These are phyloP conservation scores for Drosophila parvula DNA, from an alignment of 1,140 invertebrate species.

Conservation along the genomic window DNA sequence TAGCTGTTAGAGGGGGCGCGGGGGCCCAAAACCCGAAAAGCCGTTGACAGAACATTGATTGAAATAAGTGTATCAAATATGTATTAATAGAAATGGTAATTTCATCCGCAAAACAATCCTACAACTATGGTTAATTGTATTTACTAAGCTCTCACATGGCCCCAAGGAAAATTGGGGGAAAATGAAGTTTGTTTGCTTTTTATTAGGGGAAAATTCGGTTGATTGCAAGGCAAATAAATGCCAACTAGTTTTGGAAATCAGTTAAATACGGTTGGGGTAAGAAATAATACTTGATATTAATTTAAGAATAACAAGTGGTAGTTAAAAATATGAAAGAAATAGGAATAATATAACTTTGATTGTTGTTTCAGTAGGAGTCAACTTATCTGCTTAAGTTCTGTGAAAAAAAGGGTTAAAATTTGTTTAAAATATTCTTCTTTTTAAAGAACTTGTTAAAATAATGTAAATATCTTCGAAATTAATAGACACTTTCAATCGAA, in stretches of 20 bases:
- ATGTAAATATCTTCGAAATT: no score
- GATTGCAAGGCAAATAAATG: constrained; percentile 41
- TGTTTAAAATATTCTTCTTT: not conserved
- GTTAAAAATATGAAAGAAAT: not conserved
- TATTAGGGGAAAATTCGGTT: constrained; percentile 27
- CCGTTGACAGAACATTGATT: constrained; percentile 59
- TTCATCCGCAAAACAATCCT: constrained; percentile 31
- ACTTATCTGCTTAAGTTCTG: no score
- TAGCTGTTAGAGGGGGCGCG: constrained; percentile 11
- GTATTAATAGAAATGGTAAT: constrained; percentile 59
- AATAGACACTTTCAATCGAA: no score
- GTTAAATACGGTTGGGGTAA: not conserved
- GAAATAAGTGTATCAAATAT: constrained; percentile 71
- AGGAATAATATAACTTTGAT: not conserved
- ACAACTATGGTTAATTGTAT: constrained; percentile 75
- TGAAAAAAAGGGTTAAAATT: not conserved
- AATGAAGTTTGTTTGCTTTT: constrained; percentile 30
- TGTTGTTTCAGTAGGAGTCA: not conserved
- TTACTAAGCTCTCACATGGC: constrained; percentile 62
- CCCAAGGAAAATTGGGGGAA: constrained; percentile 41
- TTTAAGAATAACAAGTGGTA: not conserved
- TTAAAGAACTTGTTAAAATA: no score
- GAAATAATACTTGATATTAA: not conserved
- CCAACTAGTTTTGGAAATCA: constrained; percentile 12
- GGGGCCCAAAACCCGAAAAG: constrained; percentile 39